phyloP scores from a whole-genome alignment of 1,140 invertebrate species.

The Drosophila leontia region DNA sequence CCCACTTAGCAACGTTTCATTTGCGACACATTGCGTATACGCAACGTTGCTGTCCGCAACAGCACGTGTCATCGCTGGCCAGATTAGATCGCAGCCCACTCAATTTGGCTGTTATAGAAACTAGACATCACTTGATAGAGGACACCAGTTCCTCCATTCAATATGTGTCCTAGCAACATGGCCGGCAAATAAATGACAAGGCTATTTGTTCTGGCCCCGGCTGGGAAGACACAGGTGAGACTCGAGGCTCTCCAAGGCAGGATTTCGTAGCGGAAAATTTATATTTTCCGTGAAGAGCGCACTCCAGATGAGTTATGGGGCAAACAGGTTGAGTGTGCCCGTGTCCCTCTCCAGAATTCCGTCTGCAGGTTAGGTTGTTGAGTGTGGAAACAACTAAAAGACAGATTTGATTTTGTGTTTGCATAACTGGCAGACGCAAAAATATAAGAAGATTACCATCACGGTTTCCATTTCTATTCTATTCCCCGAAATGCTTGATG shows the following conservation, averaged over 20 bases:
- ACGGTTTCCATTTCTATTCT: neutral
- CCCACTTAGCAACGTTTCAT: constrained; percentile 54
- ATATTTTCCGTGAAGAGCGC: constrained; percentile 43
- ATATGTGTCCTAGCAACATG: constrained; percentile 75
- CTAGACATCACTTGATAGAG: constrained; percentile 51
- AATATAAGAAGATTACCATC: constrained; percentile 37
- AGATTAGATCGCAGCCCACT: constrained; percentile 41
- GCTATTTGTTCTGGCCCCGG: constrained; percentile 62
- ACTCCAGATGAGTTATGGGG: constrained; percentile 47
- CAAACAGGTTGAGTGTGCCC: constrained; percentile 32
- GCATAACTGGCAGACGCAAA: constrained; percentile 22
- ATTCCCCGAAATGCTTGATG: neutral
- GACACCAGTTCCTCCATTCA: constrained; percentile 38
- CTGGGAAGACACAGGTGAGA: constrained; percentile 35
- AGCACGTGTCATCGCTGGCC: constrained; percentile 42
- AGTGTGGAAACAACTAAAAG: constrained; percentile 24
- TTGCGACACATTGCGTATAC: constrained; percentile 58
- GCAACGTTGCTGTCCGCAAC: constrained; percentile 24
- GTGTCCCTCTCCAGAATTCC: neutral
- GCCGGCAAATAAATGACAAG: constrained; percentile 58
- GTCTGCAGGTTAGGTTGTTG: constrained; percentile 13
- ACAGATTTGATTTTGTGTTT: constrained; percentile 35
- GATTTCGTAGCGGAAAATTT: constrained; percentile 46
- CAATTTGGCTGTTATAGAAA: constrained; percentile 68
- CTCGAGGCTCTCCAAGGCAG: constrained; percentile 26